Conservation (phyloP, 2,888 invertebrate species). For the Ophioninae sp. region DNA sequence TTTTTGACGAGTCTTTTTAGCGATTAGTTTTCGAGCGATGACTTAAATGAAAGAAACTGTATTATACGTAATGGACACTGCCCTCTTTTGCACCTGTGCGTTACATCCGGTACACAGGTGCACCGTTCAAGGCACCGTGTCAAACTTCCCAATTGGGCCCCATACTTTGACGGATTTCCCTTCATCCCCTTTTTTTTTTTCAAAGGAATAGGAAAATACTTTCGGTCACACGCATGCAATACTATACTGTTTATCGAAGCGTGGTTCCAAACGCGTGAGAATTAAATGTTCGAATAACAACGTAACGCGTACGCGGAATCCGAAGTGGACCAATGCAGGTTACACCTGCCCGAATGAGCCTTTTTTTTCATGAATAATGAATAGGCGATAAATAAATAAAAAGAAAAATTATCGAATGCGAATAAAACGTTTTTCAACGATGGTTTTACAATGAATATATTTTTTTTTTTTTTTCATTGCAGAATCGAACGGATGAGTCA, state of each 20-base stretch:
- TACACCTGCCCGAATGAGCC: slow-evolving; percentile 11
- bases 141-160: slow-evolving; percentile 9
- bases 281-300: slow-evolving; percentile 44
- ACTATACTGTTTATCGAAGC: slow-evolving; percentile 72
- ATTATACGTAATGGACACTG: slow-evolving; percentile 59
- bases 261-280: slow-evolving; percentile 59
- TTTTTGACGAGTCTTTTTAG: too few relatives aligned
- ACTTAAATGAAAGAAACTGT: slow-evolving; percentile 30
- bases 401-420: neutral
- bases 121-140: slow-evolving; percentile 58
- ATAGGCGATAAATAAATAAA: neutral
- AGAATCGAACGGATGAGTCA: slow-evolving; percentile 88
- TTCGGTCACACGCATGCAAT: slow-evolving; percentile 15
- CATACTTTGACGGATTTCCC: slow-evolving; percentile 41
- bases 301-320: slow-evolving; percentile 6
- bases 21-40: neutral
- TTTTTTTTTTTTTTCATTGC: slow-evolving; percentile 77
- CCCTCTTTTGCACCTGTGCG: slow-evolving; percentile 70
- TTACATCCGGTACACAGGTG: slow-evolving; percentile 77
- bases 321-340: slow-evolving; percentile 5
- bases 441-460: neutral
- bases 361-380: neutral
- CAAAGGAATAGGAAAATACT: slow-evolving; percentile 41
- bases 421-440: neutral
- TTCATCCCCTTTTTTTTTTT: slow-evolving; percentile 8